phyloP scores from a whole-genome alignment of 2,113 vertebrate genomes.

The Prochilodus magdalenae region DNA sequence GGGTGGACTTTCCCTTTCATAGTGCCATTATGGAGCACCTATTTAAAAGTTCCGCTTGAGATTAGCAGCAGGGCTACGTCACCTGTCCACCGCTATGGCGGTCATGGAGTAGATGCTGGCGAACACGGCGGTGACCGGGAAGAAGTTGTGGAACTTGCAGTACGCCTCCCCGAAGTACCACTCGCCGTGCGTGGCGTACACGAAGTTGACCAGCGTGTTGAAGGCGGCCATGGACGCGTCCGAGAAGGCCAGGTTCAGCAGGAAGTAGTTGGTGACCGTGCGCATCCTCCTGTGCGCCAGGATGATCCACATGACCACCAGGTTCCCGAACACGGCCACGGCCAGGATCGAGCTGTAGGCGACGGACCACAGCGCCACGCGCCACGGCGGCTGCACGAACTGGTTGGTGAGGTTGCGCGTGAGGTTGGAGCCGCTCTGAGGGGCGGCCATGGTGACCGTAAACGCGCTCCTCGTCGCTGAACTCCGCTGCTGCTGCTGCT shows the following conservation, averaged over 20 bases:
- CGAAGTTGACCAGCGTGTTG: constrained; percentile 87
- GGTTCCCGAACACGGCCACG: constrained; percentile 84
- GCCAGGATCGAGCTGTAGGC: constrained; percentile 82
- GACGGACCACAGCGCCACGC: constrained; percentile 84
- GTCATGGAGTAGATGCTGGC: constrained; percentile 93
- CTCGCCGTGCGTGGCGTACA: constrained; percentile 83
- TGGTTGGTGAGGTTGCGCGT: constrained; percentile 80
- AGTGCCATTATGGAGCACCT: too few relatives aligned
- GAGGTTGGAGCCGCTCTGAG: constrained; percentile 45
- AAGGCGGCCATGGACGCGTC: constrained; percentile 88
- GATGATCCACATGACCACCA: constrained; percentile 89
- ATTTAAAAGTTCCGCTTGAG: too few relatives aligned
- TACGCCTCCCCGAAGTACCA: constrained; percentile 89
- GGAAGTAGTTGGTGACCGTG: constrained; percentile 86
- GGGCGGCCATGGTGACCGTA: constrained; percentile 32
- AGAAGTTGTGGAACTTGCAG: constrained; percentile 90
- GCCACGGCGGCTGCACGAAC: constrained; percentile 86
- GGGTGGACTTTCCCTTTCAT: too few relatives aligned
- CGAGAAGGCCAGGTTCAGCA: constrained; percentile 87
- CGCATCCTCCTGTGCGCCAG: constrained; percentile 88
- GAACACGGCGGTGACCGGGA: constrained; percentile 87
- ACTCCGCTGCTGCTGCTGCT: too few relatives aligned
- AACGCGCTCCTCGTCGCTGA: too few relatives aligned
- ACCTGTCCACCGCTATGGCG: constrained; percentile 88
- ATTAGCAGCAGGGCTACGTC: constrained; percentile 47